Evolutionary conservation across 1,140 invertebrate genomes (phyloP).

Genomic region (Aphidius gifuensis): DNA sequence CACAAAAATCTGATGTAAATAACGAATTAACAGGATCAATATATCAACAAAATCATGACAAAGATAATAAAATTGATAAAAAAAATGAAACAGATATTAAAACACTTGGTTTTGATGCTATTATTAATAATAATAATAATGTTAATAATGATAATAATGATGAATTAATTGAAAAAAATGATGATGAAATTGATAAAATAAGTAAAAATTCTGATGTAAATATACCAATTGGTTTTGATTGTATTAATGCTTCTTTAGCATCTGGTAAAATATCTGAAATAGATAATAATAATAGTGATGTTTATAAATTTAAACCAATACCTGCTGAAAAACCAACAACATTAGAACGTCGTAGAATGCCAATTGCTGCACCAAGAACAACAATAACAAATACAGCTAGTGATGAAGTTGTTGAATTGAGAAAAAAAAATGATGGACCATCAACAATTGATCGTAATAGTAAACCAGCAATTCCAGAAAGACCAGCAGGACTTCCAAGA

Average conservation of each 20-base stretch:
- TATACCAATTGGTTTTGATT: slow-evolving; percentile 34
- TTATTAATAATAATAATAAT: slow-evolving; percentile 10
- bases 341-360: slow-evolving; percentile 46
- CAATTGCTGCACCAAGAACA: slow-evolving; percentile 59
- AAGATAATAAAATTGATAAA: slow-evolving; percentile 26
- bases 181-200: slow-evolving; percentile 12
- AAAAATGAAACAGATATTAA: slow-evolving; percentile 27
- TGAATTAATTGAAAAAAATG: slow-evolving; percentile 29
- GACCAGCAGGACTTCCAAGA: slow-evolving; percentile 63
- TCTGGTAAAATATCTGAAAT: slow-evolving; percentile 22
- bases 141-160: slow-evolving; percentile 22
- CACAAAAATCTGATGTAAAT: slow-evolving; percentile 44
- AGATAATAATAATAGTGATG: slow-evolving; percentile 26
- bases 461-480: slow-evolving; percentile 70
- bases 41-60: slow-evolving; percentile 22
- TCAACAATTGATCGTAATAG: slow-evolving; percentile 39
- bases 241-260: slow-evolving; percentile 14
- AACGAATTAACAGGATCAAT: slow-evolving; percentile 37
- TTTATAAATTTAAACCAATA: slow-evolving; percentile 34
- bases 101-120: slow-evolving; percentile 23
- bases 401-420: slow-evolving; percentile 45
- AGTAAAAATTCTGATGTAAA: slow-evolving; percentile 25
- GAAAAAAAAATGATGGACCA: slow-evolving; percentile 41
- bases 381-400: slow-evolving; percentile 42
- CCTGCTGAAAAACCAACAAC: slow-evolving; percentile 43